Conservation (phyloP, 2,888 invertebrate species). For the Mermis nigrescens region DNA sequence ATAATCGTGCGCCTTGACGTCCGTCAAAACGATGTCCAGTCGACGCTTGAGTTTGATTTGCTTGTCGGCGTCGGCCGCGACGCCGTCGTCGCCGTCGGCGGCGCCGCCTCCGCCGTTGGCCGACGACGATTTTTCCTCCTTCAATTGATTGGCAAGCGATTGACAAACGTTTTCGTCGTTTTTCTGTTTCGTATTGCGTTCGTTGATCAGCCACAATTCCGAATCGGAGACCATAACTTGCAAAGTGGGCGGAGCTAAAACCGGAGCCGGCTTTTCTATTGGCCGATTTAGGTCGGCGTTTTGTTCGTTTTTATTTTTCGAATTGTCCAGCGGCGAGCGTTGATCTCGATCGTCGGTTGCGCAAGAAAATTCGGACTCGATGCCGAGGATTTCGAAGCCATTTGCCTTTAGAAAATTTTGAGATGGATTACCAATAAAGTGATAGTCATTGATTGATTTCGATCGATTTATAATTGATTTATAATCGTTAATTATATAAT, state of each 20-base stretch:
- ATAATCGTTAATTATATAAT: too few species aligned
- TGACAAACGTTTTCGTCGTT: background rate
- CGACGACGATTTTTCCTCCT: background rate
- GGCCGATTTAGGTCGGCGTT: background rate
- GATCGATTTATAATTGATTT: too few species aligned
- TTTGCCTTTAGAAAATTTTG: too few species aligned
- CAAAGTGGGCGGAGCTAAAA: background rate
- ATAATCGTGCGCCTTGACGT: slow-evolving; percentile 1
- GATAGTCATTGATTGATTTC: too few species aligned
- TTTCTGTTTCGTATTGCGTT: background rate
- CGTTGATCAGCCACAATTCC: slow-evolving; percentile 3
- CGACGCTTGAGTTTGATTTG: background rate
- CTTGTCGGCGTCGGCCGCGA: background rate
- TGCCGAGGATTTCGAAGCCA: too few species aligned
- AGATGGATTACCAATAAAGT: too few species aligned
- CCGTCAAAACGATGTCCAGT: background rate
- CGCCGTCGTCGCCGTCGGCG: background rate
- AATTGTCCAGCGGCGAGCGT: too few species aligned
- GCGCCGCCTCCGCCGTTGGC: background rate
- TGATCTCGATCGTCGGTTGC: too few species aligned
- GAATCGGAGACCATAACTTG: slow-evolving; percentile 2
- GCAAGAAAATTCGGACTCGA: too few species aligned
- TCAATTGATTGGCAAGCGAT: background rate
- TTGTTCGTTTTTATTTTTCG: too few species aligned
- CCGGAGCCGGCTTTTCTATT: too few species aligned